Percentiles rank a stretch among this genome's conserved stretches.
Evolutionary conservation across 64 coral and sea anemone species (phyloP).

Genomic region (Anthopleura sola): DNA sequence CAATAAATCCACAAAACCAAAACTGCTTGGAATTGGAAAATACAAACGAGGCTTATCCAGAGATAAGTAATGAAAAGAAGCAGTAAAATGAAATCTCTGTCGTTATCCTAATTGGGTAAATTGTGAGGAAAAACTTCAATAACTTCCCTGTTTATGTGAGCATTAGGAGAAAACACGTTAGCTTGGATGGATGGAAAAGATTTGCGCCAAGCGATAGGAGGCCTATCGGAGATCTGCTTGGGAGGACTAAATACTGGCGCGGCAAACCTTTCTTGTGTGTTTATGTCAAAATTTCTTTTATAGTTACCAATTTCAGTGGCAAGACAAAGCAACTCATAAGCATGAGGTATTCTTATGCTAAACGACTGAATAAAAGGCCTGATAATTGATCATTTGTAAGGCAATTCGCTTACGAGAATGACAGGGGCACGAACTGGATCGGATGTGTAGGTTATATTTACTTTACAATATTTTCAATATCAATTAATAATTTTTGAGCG

Average conservation of each 20-base stretch:
- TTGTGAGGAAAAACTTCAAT: conserved; percentile 57
- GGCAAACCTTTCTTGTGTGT: conserved; percentile 60
- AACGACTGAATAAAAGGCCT: conserved; percentile 84
- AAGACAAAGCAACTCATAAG: conserved; percentile 82
- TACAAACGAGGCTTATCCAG: conserved; percentile 63
- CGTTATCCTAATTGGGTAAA: conserved; percentile 90
- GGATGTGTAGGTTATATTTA: conserved; percentile 85
- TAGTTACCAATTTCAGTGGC: conserved; percentile 68
- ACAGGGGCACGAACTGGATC: conserved; percentile 72
- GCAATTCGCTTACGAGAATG: conserved; percentile 91
- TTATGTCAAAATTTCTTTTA: conserved; percentile 65
- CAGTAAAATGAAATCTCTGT: conserved; percentile 35
- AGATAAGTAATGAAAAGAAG: conserved; percentile 68
- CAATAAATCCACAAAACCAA: conserved; percentile 82
- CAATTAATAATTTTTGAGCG: conserved; percentile 89
- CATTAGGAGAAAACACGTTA: conserved; percentile 55
- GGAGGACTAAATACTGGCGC: not conserved
- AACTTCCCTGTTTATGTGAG: conserved; percentile 54
- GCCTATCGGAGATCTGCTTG: conserved; percentile 3
- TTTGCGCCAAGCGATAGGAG: conserved; percentile 12
- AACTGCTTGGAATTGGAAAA: conserved; percentile 79
- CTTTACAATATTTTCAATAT: conserved; percentile 88
- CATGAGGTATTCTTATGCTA: conserved; percentile 94
- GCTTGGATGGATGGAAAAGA: not conserved
- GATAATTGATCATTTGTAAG: conserved; percentile 99